Evolutionary conservation across 2,797 vertebrate species (phyloP).

Genomic region (Lithobates sylvaticus): DNA sequence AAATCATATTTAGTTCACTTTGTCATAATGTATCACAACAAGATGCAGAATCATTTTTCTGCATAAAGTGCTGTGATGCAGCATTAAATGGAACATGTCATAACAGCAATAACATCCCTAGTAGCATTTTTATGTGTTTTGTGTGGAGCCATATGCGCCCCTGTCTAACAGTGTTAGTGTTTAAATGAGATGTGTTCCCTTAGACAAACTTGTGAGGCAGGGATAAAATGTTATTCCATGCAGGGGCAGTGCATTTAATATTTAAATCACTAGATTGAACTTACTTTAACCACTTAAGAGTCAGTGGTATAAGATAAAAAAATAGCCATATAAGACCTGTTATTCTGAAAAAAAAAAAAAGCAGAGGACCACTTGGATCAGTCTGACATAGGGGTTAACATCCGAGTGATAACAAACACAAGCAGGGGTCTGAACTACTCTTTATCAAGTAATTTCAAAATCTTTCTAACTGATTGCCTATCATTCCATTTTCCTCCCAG

Average conservation of each 20-base stretch:
- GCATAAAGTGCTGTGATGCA: constrained; percentile 20
- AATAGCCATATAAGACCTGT: background rate
- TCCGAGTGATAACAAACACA: too few species aligned
- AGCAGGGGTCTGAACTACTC: too few species aligned
- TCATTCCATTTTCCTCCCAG: too few species aligned
- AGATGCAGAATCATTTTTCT: constrained; percentile 29
- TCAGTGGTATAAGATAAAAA: background rate
- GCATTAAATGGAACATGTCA: constrained; percentile 45
- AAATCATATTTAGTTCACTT: constrained; percentile 35
- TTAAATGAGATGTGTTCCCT: constrained; percentile 26
- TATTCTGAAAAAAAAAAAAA: background rate
- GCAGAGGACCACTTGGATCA: background rate
- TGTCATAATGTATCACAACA: constrained; percentile 47
- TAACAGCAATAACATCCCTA: constrained; percentile 43
- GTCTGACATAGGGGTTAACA: background rate
- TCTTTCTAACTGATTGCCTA: too few species aligned
- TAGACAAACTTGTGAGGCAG: constrained; percentile 45
- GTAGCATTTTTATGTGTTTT: constrained; percentile 44
- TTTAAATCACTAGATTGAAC: background rate
- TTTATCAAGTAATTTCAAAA: too few species aligned
- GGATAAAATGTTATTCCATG: constrained; percentile 12
- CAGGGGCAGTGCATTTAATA: background rate
- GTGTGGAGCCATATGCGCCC: constrained; percentile 55
- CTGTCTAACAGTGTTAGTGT: constrained; percentile 54
- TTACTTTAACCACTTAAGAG: constrained; percentile 12